phyloP scores from a whole-genome alignment of 2,797 vertebrate genomes.

The Myotis vivesi region DNA sequence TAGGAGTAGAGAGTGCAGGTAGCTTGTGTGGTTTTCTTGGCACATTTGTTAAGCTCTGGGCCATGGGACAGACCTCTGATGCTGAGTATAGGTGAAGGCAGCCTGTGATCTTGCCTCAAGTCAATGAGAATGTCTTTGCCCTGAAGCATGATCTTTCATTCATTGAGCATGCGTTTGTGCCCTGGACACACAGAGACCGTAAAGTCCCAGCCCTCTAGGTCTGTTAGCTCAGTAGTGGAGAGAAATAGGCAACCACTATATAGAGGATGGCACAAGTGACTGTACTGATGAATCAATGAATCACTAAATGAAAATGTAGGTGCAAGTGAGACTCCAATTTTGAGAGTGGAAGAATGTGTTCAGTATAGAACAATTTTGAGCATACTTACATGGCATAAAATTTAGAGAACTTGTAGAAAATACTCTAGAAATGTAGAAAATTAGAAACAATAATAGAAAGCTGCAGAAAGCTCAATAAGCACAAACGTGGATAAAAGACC shows the following conservation, averaged over 20 bases:
- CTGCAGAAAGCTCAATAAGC: not conserved
- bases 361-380: not conserved
- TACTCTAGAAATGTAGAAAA: not conserved
- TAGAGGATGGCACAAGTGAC: not conserved
- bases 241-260: not conserved
- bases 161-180: not conserved
- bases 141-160: not conserved
- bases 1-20: not conserved
- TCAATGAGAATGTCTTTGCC: not conserved
- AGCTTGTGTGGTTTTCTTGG: not conserved
- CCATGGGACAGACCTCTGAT: not conserved
- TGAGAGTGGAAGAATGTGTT: not conserved
- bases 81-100: not conserved
- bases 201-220: not conserved
- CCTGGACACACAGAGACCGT: not conserved
- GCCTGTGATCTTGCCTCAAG: not conserved
- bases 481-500: not conserved
- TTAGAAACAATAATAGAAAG: not conserved
- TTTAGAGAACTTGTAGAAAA: not conserved
- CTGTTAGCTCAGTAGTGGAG: not conserved
- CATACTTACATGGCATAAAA: not conserved
- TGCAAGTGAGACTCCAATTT: not conserved
- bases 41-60: not conserved
- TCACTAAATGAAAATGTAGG: not conserved
- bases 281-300: not conserved